Evolutionary conservation across 2,888 invertebrate species (phyloP), one percentile per base, ranked within the genome.

Genomic region (Priapulus caudatus): DNA sequence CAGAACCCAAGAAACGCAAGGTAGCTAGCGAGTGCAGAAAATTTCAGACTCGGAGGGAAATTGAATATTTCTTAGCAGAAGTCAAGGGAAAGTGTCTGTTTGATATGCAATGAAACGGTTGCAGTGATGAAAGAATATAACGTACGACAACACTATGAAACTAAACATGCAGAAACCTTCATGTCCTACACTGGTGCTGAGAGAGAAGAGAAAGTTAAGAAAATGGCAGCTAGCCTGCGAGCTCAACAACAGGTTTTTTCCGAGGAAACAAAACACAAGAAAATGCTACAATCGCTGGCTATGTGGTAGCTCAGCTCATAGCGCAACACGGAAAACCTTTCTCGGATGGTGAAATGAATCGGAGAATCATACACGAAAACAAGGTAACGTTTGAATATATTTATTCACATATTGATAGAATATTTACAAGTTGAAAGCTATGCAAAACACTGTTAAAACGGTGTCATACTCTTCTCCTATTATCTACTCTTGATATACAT

Each of bases 181-280:
- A 33, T n/a, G n/a, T 33, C 33, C 10, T 33, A 33, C 33, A 33
- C 33, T n/a, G 33, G 33, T 33, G n/a, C 33, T n/a, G 33, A 33
- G n/a, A 10, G 33, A n/a, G n/a, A n/a, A 33, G 10, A 33, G 33
- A 33, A 33, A 33, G 33, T 33, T n/a, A 33, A 33, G 33, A 10
- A 33, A 33, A 33, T 33, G 33, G 33, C 33, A 33, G 33, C 33
- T 33, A 33, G 33, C 33, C 33, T 33, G 33, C 33, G n/a, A 33
- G 33, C 33, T 33, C n/a, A 33, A 33, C 33, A 33, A 33, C 33
- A 33, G 33, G 10, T 33, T n/a, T n/a, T 33, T 33, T 33, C n/a
- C 33, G 33, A 10, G 33, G 10, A 33, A 33, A 33, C 33, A 33
- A 33, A 33, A 33, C n/a, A 33, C 33, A 33, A 10, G n/a, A 33